Evolutionary conservation across 2,797 vertebrate genomes (phyloP), one percentile per base, ranked within the genome.

Genomic region (Lateolabrax maculatus): DNA sequence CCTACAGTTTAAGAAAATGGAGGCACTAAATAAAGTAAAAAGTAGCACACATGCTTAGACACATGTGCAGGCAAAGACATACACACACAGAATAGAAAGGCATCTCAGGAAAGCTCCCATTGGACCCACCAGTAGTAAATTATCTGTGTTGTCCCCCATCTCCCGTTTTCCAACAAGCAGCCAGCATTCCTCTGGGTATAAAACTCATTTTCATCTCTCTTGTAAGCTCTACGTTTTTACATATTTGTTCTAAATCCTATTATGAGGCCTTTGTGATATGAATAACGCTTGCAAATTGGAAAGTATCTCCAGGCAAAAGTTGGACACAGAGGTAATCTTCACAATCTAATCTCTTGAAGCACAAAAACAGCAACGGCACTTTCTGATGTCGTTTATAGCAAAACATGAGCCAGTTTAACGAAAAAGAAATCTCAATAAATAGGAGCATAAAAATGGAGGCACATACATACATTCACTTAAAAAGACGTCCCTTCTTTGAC

Each of bases 221-320:
- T 92, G 91, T 93, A 94, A 93, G 90, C 91, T 86, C 87, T 77
- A 70, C 70, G 68, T 89, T 95, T 93, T 92, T 92, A 94, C 93
- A 93, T 94, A 94, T 94, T 94, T 93, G 91, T 88, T 93, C 84
- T 90, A 92, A 93, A 95, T 93, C 91, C 90, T 92, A 93, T 95
- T 93, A 94, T 91, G 89, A 91, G 90, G 90, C 89, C 87, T 90
- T 90, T 91, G 90, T 92, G 91, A 90, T 92, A 90, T 93, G 92
- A 94, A 92, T 89, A 94, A 89, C 72, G 74, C 91, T 93, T 86
- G 80, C 79, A 94, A 93, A 95, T 93, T 93, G 92, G 89, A 93
- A 93, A 93, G 88, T 88, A 92, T 93, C 91, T 92, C 80, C 81
- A 77, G 87, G 92, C 89, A 91, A 87, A 90, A 90, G 90, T 92